Evolutionary conservation across 2,888 invertebrate genomes (phyloP).

Genomic region (Drosophila suboccidentalis): DNA sequence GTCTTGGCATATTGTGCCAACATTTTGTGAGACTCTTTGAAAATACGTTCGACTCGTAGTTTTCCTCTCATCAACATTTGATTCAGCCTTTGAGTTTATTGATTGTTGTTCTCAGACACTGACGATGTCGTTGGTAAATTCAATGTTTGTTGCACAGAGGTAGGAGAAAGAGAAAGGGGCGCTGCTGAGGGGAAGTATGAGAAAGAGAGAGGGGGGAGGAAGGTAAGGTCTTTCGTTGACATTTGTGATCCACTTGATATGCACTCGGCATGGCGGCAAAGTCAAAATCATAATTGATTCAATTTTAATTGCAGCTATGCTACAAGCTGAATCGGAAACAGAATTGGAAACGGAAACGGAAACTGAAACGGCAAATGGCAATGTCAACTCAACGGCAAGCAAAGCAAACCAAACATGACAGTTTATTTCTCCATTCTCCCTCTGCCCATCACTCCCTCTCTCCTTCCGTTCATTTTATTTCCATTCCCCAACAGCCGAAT

Average conservation of each 20-base stretch:
- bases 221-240: conserved; percentile 22
- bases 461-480: neutral
- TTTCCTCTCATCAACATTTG: neutral
- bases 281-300: conserved; percentile 77
- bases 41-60: neutral
- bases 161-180: neutral
- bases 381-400: conserved; percentile 26
- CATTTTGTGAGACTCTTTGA: neutral
- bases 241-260: conserved; percentile 48
- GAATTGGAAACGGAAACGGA: conserved; percentile 19
- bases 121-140: conserved; percentile 15
- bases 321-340: conserved; percentile 41
- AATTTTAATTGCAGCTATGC: conserved; percentile 70
- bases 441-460: neutral
- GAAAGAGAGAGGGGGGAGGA: neutral
- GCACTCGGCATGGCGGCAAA: conserved; percentile 49
- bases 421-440: neutral
- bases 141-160: conserved; percentile 2
- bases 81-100: neutral
- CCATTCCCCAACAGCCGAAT: neutral
- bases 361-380: conserved; percentile 42
- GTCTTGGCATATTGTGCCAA: neutral
- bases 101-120: conserved; percentile 9
- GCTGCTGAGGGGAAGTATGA: neutral
- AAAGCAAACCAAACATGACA: conserved; percentile 55